Conservation (phyloP, 2,888 invertebrate genomes). For the Chalcosyrphus nemorum region DNA sequence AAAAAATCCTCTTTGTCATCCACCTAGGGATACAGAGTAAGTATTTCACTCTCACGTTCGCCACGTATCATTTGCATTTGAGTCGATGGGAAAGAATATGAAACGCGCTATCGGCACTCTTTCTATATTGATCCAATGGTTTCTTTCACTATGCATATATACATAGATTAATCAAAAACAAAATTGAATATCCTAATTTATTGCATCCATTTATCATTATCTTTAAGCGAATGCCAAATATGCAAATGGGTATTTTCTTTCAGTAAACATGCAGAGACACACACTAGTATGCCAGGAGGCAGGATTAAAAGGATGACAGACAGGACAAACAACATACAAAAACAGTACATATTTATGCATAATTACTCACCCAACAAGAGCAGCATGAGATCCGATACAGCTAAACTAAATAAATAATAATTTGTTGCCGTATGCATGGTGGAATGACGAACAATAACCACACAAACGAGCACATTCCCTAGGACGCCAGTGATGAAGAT, state of each 20-base stretch:
- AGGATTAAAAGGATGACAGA: background rate
- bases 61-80: background rate
- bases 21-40: no score
- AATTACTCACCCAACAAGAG: conserved; percentile 88
- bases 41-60: no score
- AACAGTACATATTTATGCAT: background rate
- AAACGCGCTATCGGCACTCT: background rate
- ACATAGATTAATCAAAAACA: background rate
- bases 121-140: background rate
- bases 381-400: conserved; percentile 92
- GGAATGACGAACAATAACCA: conserved; percentile 90
- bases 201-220: conserved; percentile 27
- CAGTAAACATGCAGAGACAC: background rate
- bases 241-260: conserved; percentile 1
- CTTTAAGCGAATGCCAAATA: background rate
- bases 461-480: conserved; percentile 92
- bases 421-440: conserved; percentile 96
- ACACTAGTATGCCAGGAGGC: background rate
- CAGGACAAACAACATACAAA: background rate
- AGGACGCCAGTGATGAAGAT: conserved; percentile 92
- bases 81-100: background rate
- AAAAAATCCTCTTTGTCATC: no score
- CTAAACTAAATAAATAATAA: conserved; percentile 94
- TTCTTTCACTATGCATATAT: no score
- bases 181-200: conserved; percentile 1